Percentiles rank a stretch among this genome's conserved stretches.
Evolutionary conservation across 2,113 vertebrate species (phyloP).

Genomic region (Callocephalon fimbriatum): DNA sequence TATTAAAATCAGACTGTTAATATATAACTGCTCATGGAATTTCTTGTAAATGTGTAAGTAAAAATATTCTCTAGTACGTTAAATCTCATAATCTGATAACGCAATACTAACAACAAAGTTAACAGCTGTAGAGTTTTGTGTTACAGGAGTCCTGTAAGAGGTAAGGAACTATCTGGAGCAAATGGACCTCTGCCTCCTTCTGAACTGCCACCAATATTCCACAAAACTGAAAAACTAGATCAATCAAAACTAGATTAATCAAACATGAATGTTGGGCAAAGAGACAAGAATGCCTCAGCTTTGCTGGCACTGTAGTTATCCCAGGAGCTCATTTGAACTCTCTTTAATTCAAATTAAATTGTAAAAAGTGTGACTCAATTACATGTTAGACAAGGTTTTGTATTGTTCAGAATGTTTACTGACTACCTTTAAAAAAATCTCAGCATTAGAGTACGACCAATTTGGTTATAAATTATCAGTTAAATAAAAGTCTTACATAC

Average conservation of each 20-base stretch:
- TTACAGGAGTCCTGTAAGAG: neutral
- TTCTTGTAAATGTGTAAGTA: neutral
- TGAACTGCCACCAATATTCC: neutral
- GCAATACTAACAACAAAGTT: neutral
- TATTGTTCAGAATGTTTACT: neutral
- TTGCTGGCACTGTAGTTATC: neutral
- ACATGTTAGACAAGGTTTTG: neutral
- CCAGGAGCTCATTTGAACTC: neutral
- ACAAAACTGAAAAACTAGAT: neutral
- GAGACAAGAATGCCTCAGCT: neutral
- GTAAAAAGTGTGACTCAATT: neutral
- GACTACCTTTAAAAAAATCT: neutral
- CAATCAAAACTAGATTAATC: neutral
- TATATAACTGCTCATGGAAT: rapidly evolving
- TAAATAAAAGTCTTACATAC: slow-evolving; percentile 74
- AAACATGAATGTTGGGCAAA: neutral
- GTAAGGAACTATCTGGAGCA: neutral
- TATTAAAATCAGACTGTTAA: slow-evolving; percentile 1
- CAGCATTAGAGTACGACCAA: neutral
- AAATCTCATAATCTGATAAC: neutral
- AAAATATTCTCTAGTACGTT: neutral
- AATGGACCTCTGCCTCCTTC: neutral
- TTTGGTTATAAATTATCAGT: neutral
- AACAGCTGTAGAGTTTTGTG: neutral
- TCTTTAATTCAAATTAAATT: neutral